Base-by-base conservation (phyloP, 2,113 vertebrate species). In the Neodon shergylaensis region DNA sequence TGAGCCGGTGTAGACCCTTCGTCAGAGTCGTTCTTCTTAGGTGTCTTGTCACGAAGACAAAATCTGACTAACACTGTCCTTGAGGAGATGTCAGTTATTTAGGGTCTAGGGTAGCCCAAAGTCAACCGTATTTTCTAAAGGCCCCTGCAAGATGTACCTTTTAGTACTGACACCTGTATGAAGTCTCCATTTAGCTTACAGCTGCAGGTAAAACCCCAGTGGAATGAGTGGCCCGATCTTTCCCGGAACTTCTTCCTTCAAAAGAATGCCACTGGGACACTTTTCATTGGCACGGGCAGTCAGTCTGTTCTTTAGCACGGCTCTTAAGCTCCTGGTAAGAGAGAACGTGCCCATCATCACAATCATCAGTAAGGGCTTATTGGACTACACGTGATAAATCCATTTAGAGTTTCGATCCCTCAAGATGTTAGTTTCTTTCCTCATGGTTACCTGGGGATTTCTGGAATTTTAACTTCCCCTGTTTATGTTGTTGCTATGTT, bases 391-490 rank as follows among this genome's bases (percentile, higher is more conserved):
- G 9, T 19, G 28, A 58, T 76, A 58, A 70, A 78, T 87, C n/a
- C 21, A 47, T 87, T n/a, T 36, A 47, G 19, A 22, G 52, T 36
- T 79, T n/a, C 2, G 33, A 47, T 44, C 47, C 28, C 73, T 28
- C 26, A 36, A 79, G 73, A 66, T 13, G 44, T 68, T 44, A 1
- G 12, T 33, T 87, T 39, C 28, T 87, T 78, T 93, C 84, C 70
- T 92, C 5, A 58, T 33, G 39, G 4, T n/a, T 36, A 70, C 63
- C 61, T 54, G 36, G 49, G 12, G 63, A 44, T 42, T 93, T 58
- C 92, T 47, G 92, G 47, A 78, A 68, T 66, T 49, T 92, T 85
- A 65, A 92, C 72, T 85, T 92, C 70, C 87, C 76, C n/a, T 76
- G 24, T 76, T 92, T 85, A 44, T 76, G 81, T 39, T 49, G 33